phyloP scores from a whole-genome alignment of 1,140 invertebrate genomes.

The Nephotettix cincticeps region DNA sequence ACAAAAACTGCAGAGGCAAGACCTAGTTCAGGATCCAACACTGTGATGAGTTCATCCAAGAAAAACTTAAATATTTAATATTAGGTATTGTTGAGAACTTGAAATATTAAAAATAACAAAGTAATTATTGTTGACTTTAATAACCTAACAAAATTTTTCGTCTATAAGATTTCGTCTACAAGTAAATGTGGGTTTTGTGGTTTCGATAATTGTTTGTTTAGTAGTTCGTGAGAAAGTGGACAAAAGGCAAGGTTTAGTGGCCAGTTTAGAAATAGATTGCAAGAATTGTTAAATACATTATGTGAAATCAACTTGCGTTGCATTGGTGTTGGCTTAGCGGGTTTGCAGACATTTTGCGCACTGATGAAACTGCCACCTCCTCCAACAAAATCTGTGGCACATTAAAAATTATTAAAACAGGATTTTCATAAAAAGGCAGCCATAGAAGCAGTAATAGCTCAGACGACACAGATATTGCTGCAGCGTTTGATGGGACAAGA shows the following conservation, averaged over 20 bases:
- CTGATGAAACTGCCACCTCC: neutral
- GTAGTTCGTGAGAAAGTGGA: neutral
- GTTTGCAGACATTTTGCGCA: neutral
- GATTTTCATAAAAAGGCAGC: constrained; percentile 8
- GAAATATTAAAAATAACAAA: neutral
- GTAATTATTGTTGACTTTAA: neutral
- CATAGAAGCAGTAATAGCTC: constrained; percentile 11
- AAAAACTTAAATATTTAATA: neutral
- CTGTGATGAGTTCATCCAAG: neutral
- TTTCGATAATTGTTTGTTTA: neutral
- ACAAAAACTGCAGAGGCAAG: neutral
- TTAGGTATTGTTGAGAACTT: neutral
- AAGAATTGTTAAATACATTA: neutral
- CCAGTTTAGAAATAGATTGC: neutral
- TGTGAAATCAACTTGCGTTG: neutral
- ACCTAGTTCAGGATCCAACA: neutral
- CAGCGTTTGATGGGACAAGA: constrained; percentile 25
- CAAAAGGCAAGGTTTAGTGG: neutral
- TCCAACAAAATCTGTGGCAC: neutral
- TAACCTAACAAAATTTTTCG: neutral
- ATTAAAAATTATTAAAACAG: neutral
- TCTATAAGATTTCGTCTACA: neutral
- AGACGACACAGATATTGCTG: constrained; percentile 3
- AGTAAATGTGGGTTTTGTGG: neutral
- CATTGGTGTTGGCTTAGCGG: neutral